Conservation (phyloP, 2,888 invertebrate genomes). For the Drosophila greeni region DNA sequence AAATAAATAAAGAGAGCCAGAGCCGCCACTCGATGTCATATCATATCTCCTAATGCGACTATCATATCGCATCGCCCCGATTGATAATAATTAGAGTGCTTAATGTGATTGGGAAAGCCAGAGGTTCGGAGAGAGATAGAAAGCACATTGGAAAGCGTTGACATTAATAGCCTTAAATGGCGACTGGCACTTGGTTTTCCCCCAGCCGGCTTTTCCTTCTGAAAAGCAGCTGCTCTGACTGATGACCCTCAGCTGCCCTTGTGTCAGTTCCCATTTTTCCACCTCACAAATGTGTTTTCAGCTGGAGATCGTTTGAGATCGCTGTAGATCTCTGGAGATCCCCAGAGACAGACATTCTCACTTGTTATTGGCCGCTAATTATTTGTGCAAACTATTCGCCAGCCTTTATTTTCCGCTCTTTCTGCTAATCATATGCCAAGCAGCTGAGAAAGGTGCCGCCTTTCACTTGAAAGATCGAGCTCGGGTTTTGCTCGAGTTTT, state of each 20-base stretch:
- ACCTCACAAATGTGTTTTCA: constrained; percentile 8
- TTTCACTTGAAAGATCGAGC: constrained; percentile 12
- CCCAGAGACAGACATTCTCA: constrained; percentile 14
- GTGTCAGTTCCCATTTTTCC: background rate
- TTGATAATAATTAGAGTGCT: constrained; percentile 41
- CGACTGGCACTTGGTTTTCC: constrained; percentile 6
- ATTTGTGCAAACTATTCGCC: constrained; percentile 32
- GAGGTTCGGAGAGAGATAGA: constrained; percentile 6
- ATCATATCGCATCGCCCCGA: constrained; percentile 21
- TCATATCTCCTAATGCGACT: constrained; percentile 16
- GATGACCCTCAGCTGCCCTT: constrained; percentile 22
- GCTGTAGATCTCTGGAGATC: background rate
- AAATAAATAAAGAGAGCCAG: constrained; percentile 1
- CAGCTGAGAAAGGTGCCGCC: constrained; percentile 23
- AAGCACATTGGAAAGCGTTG: constrained; percentile 51
- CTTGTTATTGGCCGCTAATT: constrained; percentile 49
- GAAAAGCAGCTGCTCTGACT: background rate
- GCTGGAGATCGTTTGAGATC: constrained; percentile 3
- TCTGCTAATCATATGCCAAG: constrained; percentile 49
- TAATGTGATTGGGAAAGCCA: constrained; percentile 33
- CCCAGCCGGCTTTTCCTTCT: constrained; percentile 1
- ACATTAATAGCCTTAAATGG: constrained; percentile 51
- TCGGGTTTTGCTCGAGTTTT: background rate
- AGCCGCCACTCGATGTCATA: constrained; percentile 14
- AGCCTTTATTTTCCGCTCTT: constrained; percentile 26